A percentile compares a stretch with the other conserved stretches of the same genome.
phyloP scores from a whole-genome alignment of 1,140 invertebrate species.

The Drosophila willistoni region DNA sequence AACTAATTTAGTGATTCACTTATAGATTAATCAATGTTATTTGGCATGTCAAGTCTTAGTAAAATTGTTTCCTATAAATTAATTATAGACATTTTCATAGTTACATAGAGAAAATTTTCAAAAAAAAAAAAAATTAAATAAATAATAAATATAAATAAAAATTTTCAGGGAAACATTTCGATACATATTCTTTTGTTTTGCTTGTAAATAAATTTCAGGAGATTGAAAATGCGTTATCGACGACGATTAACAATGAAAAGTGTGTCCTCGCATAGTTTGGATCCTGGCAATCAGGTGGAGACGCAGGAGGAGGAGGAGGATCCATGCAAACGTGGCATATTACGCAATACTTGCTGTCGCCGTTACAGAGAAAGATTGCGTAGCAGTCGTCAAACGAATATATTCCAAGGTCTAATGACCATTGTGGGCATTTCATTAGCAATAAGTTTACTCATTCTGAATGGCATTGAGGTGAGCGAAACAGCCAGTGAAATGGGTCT shows the following conservation, averaged over 20 bases:
- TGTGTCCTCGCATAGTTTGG: background rate
- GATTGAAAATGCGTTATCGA: background rate
- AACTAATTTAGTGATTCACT: too few species aligned
- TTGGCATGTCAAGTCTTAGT: background rate
- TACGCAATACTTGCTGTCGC: constrained; percentile 40
- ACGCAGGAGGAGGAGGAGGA: constrained; percentile 31
- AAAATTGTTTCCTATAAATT: background rate
- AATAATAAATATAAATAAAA: too few species aligned
- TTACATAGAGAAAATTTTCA: background rate
- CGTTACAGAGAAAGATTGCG: constrained; percentile 33
- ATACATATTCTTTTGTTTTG: background rate
- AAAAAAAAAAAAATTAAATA: background rate
- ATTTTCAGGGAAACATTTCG: background rate
- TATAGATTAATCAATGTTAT: background rate
- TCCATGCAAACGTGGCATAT: constrained; percentile 37
- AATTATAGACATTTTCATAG: background rate
- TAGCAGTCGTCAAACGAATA: constrained; percentile 17
- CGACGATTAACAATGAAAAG: background rate
- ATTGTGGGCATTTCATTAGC: constrained; percentile 15
- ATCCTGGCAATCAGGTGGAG: constrained; percentile 1
- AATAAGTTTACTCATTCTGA: constrained; percentile 31
- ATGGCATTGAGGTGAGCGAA: constrained; percentile 23
- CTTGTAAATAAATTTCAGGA: background rate
- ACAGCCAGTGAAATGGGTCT: background rate
- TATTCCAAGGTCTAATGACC: constrained; percentile 43